Evolutionary conservation across 64 coral and sea anemone species (phyloP).

Genomic region (Porites australiensis): DNA sequence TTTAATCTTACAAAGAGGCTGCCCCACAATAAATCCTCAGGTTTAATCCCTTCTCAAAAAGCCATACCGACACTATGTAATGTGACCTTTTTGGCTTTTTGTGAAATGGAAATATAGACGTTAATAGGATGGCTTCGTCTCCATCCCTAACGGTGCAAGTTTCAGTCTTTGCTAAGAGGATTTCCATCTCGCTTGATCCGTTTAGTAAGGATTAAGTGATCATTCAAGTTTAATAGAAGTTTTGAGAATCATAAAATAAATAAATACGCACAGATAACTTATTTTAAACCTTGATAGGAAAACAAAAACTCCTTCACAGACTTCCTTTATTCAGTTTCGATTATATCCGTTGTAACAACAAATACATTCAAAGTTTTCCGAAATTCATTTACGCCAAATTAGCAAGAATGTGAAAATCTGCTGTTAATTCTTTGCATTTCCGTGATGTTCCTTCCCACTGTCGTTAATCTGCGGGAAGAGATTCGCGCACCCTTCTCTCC

Average conservation of each 20-base stretch:
- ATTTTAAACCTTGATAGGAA: neutral
- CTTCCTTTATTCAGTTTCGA: neutral
- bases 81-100: too few species aligned
- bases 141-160: neutral
- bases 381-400: constrained; percentile 1
- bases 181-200: neutral
- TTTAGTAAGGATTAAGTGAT: neutral
- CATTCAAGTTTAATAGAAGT: neutral
- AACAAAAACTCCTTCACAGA: neutral
- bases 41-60: too few species aligned
- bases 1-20: too few species aligned
- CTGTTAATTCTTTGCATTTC: constrained; percentile 38
- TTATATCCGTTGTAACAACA: neutral
- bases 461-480: neutral
- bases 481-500: neutral
- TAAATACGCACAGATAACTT: neutral
- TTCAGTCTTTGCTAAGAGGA: neutral
- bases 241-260: neutral
- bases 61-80: too few species aligned
- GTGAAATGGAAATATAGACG: too few species aligned
- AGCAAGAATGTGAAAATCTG: neutral
- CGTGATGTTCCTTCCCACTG: neutral
- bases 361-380: constrained; percentile 20
- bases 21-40: too few species aligned
- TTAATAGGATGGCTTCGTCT: too few species aligned